Evolutionary conservation across 2,888 invertebrate genomes (phyloP).

Genomic region (Drosophila rubida): DNA sequence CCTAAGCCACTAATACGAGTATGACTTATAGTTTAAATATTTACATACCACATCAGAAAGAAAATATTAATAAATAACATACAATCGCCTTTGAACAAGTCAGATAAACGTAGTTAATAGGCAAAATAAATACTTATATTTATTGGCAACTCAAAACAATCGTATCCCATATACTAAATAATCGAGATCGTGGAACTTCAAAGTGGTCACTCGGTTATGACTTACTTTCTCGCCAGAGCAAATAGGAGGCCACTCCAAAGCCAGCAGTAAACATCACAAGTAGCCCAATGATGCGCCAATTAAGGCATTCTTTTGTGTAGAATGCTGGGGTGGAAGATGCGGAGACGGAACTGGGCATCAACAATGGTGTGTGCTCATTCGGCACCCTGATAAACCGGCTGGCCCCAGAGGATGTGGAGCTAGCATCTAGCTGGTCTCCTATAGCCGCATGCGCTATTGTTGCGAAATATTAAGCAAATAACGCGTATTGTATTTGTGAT

Average conservation of each 20-base stretch:
- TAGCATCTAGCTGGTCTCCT: background rate
- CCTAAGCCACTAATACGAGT: conserved; percentile 3
- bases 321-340: background rate
- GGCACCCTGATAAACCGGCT: conserved; percentile 20
- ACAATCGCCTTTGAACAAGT: background rate
- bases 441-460: conserved; percentile 43
- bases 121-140: conserved; percentile 1
- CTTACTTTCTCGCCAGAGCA: conserved; percentile 82
- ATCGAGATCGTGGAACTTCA: background rate
- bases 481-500: conserved; percentile 48
- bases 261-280: conserved; percentile 66
- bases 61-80: background rate
- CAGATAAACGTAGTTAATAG: background rate
- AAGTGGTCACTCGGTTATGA: conserved; percentile 23
- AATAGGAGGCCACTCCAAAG: conserved; percentile 76
- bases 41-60: background rate
- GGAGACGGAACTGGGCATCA: conserved; percentile 27
- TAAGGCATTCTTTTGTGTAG: conserved; percentile 56
- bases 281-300: conserved; percentile 70
- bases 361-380: conserved; percentile 33
- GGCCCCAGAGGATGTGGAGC: conserved; percentile 7
- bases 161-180: conserved; percentile 2
- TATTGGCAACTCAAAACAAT: conserved; percentile 4
- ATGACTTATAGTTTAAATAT: background rate
- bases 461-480: conserved; percentile 57